Evolutionary conservation across 2,888 invertebrate species (phyloP).

Genomic region (Metallyticus violacea): DNA sequence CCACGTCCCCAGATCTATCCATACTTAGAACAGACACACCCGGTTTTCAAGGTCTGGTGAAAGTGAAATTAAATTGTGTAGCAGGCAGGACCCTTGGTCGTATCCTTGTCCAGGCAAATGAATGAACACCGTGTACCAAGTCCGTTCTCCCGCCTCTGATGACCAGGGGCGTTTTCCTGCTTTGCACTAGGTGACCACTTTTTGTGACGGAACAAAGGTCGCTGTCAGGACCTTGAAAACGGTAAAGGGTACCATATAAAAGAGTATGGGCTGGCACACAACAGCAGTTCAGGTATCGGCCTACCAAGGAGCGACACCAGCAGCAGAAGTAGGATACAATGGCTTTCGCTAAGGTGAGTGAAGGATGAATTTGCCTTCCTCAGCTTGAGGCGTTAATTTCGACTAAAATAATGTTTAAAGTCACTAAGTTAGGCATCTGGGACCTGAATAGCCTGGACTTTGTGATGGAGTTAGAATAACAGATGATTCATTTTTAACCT

Average conservation of each 20-base stretch:
- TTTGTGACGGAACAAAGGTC: not conserved
- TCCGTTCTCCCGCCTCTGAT: not conserved
- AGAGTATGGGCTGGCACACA: not conserved
- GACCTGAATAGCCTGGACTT: too few relatives aligned
- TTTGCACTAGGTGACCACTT: not conserved
- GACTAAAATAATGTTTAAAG: too few relatives aligned
- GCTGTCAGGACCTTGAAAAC: not conserved
- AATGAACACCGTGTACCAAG: not conserved
- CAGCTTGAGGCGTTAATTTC: not conserved
- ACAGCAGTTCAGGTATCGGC: not conserved
- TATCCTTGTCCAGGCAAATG: not conserved
- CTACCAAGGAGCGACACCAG: not conserved
- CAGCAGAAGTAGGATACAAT: not conserved
- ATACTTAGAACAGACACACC: too few relatives aligned
- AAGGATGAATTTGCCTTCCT: not conserved
- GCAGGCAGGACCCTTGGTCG: not conserved
- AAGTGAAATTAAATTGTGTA: not conserved
- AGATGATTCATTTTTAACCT: too few relatives aligned
- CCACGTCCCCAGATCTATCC: too few relatives aligned
- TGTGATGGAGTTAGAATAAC: too few relatives aligned
- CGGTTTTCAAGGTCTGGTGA: constrained; percentile 5
- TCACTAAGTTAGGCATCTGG: too few relatives aligned
- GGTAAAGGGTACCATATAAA: not conserved
- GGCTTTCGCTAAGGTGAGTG: constrained; percentile 8
- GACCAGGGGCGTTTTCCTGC: not conserved